Evolutionary conservation across 2,797 vertebrate species (phyloP), one percentile per base, ranked within the genome.

Genomic region (Paedocypris micromegethes): DNA sequence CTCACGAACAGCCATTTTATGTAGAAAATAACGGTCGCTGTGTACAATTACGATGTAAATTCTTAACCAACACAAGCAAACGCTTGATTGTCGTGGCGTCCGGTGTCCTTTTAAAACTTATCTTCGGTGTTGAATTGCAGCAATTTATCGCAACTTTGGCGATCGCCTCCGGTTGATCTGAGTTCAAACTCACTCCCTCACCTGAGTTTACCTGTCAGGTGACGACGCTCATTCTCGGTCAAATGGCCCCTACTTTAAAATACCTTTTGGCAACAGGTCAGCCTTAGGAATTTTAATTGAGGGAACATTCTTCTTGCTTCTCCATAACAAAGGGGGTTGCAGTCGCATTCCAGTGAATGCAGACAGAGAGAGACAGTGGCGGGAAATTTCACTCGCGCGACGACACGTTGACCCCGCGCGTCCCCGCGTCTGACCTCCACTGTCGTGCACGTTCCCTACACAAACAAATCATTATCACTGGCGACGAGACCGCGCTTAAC

Each of bases 311-410:
- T 73, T 78, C 69, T 70, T 73, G 76, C 72, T 76, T 71, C 74
- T 80, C 72, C 66, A 78, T 71, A 80, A 80, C 78, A 80, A 80
- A 77, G 76, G 74, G 78, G 76, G 64, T 70, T 74, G 75, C 73
- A 61, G 62, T 62, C 60, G 37, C 78, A 80, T 80, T 80, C 78
- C 78, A 71, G 59, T 47, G 70, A 76, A 75, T 76, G 78, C 72
- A 78, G 75, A 74, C 78, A 77, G 23, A 23, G 23, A 23, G 23
- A 23, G 70, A 70, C 59, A 58, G 58, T n/a, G 38, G 43, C 72
- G 52, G 58, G 66, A 72, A 67, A 66, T 66, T 77, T 70, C 72
- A 72, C 73, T 75, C 66, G 66, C 64, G 56, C 51, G 53, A 71
- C 55, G 67, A 71, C 58, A 72, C 44, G 59, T 46, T 40, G 69